Base-by-base conservation (phyloP, 1,140 invertebrate genomes). In the Magallana gigas region DNA sequence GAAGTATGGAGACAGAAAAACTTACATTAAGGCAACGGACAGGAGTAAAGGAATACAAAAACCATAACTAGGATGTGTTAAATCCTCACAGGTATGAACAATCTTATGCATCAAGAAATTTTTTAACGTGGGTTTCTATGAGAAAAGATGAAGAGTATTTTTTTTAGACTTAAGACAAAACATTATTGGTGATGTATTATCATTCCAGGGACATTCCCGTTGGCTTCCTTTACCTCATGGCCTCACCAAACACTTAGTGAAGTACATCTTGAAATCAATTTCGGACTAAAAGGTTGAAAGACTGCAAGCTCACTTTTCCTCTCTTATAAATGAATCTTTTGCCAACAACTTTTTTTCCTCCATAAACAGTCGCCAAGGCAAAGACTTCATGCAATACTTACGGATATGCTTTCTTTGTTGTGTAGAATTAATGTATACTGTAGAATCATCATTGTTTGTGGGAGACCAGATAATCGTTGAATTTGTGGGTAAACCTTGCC, bases 51-150 rank as follows among this genome's bases (percentile, higher is more conserved):
- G 18, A 57, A 58, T 83, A 57, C 58, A 16, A 18, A 57, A 83
- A 80, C 29, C 23, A 14, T 18, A 18, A 18, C 12, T 80, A 23
- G 71, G 71, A 48, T 12, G 29, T 80, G 12, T 18, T 80, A 18
- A 80, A 80, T 80, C 71, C 71, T 18, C 71, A 80, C n/a, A 80
- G 71, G 71, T 80, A 80, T 9, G 14, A 16, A 5, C n/a, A n/a
- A 16, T 62, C 6, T 62, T 62, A 16, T 11, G 6, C 14, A 62
- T 62, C 60, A 62, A 16, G 14, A 16, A 16, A 16, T 62, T 62
- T n/a, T 62, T 62, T 62, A 62, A 23, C 23, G 23, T 23, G 23
- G 23, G 23, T 23, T 23, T 23, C 23, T 23, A 23, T 23, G 23
- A 23, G 23, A 23, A 23, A 23, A 23, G 23, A 23, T 23, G 23